These are phyloP conservation scores for Lutraria rhynchaena DNA, from an alignment of 1,140 invertebrate genomes.

Conservation along the genomic window DNA sequence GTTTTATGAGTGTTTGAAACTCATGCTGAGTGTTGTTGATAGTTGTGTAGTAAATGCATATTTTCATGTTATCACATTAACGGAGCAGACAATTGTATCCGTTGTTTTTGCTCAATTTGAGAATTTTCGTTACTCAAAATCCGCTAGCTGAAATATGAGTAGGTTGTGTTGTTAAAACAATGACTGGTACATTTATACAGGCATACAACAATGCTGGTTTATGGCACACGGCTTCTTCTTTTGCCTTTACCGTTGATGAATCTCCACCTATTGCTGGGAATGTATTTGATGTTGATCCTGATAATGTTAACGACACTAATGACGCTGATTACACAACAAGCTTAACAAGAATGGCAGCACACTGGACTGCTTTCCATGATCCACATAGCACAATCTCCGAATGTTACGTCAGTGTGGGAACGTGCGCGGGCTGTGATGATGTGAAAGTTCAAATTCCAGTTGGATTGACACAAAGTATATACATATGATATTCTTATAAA, in stretches of 20 bases:
- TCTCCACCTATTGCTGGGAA: conserved; percentile 53
- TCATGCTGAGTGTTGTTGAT: too few relatives aligned
- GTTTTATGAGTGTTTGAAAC: too few relatives aligned
- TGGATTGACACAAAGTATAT: conserved; percentile 15
- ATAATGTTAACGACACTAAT: neutral
- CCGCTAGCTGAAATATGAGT: too few relatives aligned
- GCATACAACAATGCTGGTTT: conserved; percentile 63
- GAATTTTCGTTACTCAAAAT: too few relatives aligned
- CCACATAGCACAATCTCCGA: conserved; percentile 47
- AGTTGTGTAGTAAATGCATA: too few relatives aligned
- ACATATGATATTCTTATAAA: neutral
- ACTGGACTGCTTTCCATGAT: conserved; percentile 60
- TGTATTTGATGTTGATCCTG: conserved; percentile 58
- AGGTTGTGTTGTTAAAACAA: too few relatives aligned
- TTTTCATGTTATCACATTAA: too few relatives aligned
- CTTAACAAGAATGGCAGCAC: conserved; percentile 7
- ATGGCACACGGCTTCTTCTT: conserved; percentile 29
- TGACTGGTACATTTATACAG: conserved; percentile 51
- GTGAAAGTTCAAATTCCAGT: conserved; percentile 38
- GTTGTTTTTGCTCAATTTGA: too few relatives aligned
- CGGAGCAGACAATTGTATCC: too few relatives aligned
- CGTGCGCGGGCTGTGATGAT: conserved; percentile 62
- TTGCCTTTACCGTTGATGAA: conserved; percentile 40
- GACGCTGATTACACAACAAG: conserved; percentile 37
- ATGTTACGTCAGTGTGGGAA: conserved; percentile 56